A percentile compares a stretch with the other conserved stretches of the same genome.
Conservation (phyloP, 2,113 vertebrate species). For the Ranitomeya imitator region DNA sequence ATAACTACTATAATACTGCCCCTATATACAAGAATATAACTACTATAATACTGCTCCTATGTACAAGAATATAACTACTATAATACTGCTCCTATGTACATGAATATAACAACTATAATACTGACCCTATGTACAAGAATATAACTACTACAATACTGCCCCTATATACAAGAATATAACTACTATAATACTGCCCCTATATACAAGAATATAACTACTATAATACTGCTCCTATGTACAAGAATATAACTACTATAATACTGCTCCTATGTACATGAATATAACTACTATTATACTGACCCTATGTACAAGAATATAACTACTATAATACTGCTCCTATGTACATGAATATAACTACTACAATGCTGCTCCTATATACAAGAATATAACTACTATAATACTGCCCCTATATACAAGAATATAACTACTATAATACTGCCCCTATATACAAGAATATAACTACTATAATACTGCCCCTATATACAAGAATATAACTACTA, state of each 20-base stretch:
- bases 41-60: constrained; percentile 10
- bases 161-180: neutral
- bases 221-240: constrained; percentile 1
- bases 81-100: neutral
- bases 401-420: too few relatives aligned
- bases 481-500: too few relatives aligned
- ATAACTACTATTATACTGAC: neutral
- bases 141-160: neutral
- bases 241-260: constrained; percentile 10
- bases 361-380: too few relatives aligned
- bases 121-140: neutral
- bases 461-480: neutral
- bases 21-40: neutral
- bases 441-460: neutral
- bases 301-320: constrained; percentile 5
- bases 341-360: too few relatives aligned
- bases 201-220: constrained; percentile 3
- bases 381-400: too few relatives aligned
- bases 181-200: neutral
- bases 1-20: neutral
- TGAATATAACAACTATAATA: neutral
- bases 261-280: neutral
- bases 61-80: neutral
- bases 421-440: too few relatives aligned
- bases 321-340: neutral